Base-by-base conservation (phyloP, 2,888 invertebrate species). In the Ornithoptera priamus region DNA sequence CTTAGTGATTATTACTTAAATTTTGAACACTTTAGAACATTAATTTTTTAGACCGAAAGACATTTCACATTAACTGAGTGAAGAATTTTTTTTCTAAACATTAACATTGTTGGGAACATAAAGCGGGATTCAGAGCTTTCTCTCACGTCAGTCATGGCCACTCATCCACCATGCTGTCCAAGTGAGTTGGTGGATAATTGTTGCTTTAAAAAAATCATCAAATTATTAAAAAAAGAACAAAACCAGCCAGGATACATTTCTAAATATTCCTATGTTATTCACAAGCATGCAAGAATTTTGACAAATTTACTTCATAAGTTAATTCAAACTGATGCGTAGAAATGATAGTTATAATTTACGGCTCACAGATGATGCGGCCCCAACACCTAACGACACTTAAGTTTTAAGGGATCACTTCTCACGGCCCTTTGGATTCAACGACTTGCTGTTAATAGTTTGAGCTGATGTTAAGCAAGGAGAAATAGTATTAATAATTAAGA, bases 341-440 rank as follows among this genome's bases (percentile, higher is more conserved):
- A 53, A 22, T 53, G 60, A 61, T 67, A 61, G 56, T 59, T 65
- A 69, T 59, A 68, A 68, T 68, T 64, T 68, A 69, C 53, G 69
- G 56, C 42, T 65, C 53, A 42, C 69, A 71, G 71, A 72, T 70
- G 74, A 68, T 70, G 69, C 72, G 75, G 73, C 63, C 69, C 72
- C 73, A 67, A 68, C 76, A 71, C 77, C 74, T 77, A 74, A 78
- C 71, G 76, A 74, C 76, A 77, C 77, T 76, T 75, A 65, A 53
- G 69, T 69, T 69, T 30, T 59, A 62, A 65, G 62, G 46, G 65
- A 57, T 62, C 53, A 67, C 63, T 67, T 60, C 63, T 61, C 62
- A 18, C 36, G 22, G 46, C 63, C 70, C 66, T 63, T 63, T 42
- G 61, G 58, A 69, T 24, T 69, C 59, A 56, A 69, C 56, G 59